phyloP scores from a whole-genome alignment of 1,140 invertebrate genomes.

The Drosophila obscura region DNA sequence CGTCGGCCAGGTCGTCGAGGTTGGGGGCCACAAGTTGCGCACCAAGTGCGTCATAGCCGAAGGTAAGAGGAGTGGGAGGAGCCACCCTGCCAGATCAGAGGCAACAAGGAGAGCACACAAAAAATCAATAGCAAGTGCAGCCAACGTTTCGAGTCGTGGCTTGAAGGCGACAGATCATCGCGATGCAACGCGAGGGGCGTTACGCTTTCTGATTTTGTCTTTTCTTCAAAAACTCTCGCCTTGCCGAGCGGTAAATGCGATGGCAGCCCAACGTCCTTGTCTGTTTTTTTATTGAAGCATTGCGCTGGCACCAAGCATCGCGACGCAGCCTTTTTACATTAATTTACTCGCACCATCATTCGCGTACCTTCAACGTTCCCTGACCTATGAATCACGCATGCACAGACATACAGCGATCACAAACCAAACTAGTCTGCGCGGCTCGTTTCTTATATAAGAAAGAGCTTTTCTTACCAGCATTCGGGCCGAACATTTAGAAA shows the following conservation, averaged over 20 bases:
- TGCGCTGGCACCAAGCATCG: neutral
- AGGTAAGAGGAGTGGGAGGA: conserved; percentile 86
- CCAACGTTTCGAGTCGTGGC: conserved; percentile 1
- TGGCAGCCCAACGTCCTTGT: neutral
- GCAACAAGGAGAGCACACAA: conserved; percentile 4
- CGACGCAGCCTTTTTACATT: neutral
- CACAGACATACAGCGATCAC: conserved; percentile 6
- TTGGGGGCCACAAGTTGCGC: conserved; percentile 94
- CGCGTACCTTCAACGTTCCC: conserved; percentile 18
- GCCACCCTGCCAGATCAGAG: conserved; percentile 2
- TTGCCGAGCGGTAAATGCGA: no score
- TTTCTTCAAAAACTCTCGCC: neutral
- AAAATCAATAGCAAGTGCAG: conserved; percentile 65
- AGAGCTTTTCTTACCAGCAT: no score
- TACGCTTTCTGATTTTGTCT: conserved; percentile 62
- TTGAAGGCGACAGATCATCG: neutral
- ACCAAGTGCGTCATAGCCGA: conserved; percentile 96
- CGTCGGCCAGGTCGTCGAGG: conserved; percentile 94
- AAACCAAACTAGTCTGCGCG: conserved; percentile 1
- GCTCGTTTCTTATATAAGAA: conserved; percentile 30
- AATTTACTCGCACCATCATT: conserved; percentile 8
- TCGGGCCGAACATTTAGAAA: neutral
- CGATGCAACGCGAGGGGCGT: conserved; percentile 6
- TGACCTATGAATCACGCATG: conserved; percentile 58
- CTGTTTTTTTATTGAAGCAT: neutral